Conservation (phyloP, 2,113 vertebrate genomes). For the Strigops habroptila region DNA sequence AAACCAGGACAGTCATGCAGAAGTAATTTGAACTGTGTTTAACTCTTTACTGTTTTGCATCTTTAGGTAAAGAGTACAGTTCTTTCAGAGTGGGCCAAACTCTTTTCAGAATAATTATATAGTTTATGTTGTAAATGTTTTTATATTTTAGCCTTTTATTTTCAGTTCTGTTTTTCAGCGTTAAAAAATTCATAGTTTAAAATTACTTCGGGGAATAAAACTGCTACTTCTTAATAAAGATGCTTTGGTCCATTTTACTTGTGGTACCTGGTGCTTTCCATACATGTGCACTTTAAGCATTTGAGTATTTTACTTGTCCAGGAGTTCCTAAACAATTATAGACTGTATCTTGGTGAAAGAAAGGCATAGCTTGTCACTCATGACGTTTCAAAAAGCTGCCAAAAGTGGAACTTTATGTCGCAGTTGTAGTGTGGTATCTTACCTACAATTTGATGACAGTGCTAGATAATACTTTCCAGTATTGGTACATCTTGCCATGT, state of each 20-base stretch:
- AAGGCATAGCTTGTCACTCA: not conserved
- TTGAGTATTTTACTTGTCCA: not conserved
- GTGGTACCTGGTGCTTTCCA: not conserved
- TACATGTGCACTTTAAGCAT: not conserved
- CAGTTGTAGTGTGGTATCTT: not conserved
- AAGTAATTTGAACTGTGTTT: not conserved
- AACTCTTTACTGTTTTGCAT: not conserved
- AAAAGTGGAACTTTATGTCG: not conserved
- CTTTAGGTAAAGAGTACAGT: not conserved
- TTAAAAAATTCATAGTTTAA: not conserved
- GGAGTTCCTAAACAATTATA: not conserved
- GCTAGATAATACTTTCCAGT: not conserved
- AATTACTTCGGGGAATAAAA: not conserved
- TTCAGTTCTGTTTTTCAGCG: not conserved
- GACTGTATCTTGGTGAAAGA: not conserved
- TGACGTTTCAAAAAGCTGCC: not conserved
- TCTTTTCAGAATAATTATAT: not conserved
- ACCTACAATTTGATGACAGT: not conserved
- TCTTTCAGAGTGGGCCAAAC: not conserved
- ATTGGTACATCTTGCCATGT: not conserved
- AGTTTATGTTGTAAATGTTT: not conserved
- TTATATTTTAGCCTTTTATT: not conserved
- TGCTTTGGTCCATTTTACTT: not conserved
- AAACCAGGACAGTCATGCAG: not conserved
- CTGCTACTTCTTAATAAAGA: not conserved